phyloP scores from a whole-genome alignment of 2,888 invertebrate genomes.

The Latrodectus hesperus region DNA sequence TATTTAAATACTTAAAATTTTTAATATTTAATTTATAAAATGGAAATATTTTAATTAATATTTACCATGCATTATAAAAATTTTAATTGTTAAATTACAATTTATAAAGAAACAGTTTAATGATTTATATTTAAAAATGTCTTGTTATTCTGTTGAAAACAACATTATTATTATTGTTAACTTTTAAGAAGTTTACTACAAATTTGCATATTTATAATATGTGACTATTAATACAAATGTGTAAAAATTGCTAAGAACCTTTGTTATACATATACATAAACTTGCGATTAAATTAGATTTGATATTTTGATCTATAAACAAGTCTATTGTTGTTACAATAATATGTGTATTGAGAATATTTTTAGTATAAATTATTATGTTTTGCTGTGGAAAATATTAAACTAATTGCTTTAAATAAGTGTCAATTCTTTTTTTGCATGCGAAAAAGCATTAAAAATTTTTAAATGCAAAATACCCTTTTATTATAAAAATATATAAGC shows the following conservation, averaged over 20 bases:
- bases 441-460: neutral
- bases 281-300: conserved; percentile 28
- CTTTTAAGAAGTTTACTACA: too few species aligned
- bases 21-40: too few species aligned
- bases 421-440: neutral
- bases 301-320: conserved; percentile 53
- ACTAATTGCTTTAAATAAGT: conserved; percentile 28
- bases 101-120: too few species aligned
- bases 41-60: too few species aligned
- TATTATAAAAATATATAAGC: conserved; percentile 21
- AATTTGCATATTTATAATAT: too few species aligned
- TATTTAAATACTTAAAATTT: too few species aligned
- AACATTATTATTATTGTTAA: too few species aligned
- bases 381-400: conserved; percentile 54
- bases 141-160: too few species aligned
- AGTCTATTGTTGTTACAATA: conserved; percentile 60
- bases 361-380: conserved; percentile 54
- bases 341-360: conserved; percentile 53
- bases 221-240: too few species aligned
- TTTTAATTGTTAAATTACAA: too few species aligned
- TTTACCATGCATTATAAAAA: too few species aligned
- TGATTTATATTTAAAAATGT: too few species aligned
- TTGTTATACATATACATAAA: neutral
- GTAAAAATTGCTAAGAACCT: neutral
- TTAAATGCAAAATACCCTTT: neutral